Conservation (phyloP, 2,797 vertebrate genomes). For the Ambastaia sidthimunki region DNA sequence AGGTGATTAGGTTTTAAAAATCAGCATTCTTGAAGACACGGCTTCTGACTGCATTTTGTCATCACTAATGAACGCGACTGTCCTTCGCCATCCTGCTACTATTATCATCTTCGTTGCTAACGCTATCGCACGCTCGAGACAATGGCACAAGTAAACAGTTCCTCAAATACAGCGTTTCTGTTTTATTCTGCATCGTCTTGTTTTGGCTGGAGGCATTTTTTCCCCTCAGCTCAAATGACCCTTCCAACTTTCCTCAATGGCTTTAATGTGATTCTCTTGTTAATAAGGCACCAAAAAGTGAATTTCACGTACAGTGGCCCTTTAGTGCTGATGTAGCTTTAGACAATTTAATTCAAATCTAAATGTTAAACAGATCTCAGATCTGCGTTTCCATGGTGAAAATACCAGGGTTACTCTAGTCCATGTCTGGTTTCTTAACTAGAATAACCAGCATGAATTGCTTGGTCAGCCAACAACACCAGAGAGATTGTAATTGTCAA, state of each 20-base stretch:
- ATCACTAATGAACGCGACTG: background rate
- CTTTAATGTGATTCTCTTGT: slow-evolving; percentile 23
- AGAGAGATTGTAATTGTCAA: too few relatives aligned
- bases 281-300: background rate
- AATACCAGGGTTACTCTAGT: background rate
- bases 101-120: slow-evolving; percentile 21
- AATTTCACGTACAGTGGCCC: background rate
- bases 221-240: background rate
- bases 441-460: too few relatives aligned
- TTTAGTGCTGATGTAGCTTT: background rate
- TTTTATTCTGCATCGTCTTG: background rate
- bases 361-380: slow-evolving; percentile 14
- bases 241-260: slow-evolving; percentile 27
- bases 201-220: slow-evolving; percentile 42
- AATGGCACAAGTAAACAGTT: slow-evolving; percentile 2
- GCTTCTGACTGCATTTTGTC: background rate
- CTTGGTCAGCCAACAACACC: too few relatives aligned
- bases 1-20: slow-evolving; percentile 39
- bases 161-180: background rate
- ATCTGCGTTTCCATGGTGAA: background rate
- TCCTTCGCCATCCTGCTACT: background rate
- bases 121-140: background rate
- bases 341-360: background rate
- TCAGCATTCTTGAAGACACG: slow-evolving; percentile 27
- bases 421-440: too few relatives aligned